Evolutionary conservation across 2,888 invertebrate genomes (phyloP).

Genomic region (Vanessa cardui): DNA sequence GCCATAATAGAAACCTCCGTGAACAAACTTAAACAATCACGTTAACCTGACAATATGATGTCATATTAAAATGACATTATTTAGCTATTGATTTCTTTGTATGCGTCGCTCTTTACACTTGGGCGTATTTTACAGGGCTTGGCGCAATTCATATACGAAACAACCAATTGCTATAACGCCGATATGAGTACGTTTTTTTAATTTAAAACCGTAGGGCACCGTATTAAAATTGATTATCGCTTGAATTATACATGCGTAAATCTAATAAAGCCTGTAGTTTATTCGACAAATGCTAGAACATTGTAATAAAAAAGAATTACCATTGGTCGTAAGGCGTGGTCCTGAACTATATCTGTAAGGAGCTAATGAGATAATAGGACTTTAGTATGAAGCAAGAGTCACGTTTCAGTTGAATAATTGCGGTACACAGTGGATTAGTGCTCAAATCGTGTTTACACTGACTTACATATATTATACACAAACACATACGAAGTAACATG

Average conservation of each 20-base stretch:
- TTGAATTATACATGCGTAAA: slow-evolving; percentile 25
- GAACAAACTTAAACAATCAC: slow-evolving; percentile 5
- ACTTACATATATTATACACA: slow-evolving; percentile 13
- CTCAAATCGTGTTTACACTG: slow-evolving; percentile 58
- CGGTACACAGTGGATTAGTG: slow-evolving; percentile 60
- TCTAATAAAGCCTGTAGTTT: slow-evolving; percentile 29
- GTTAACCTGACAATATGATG: not conserved
- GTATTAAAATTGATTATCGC: slow-evolving; percentile 40
- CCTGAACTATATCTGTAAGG: slow-evolving; percentile 34
- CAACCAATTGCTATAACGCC: slow-evolving; percentile 33
- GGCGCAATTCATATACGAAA: slow-evolving; percentile 38
- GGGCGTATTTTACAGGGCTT: slow-evolving; percentile 36
- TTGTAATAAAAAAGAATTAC: slow-evolving; percentile 36
- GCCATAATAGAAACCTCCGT: slow-evolving; percentile 28
- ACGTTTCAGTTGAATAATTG: slow-evolving; percentile 63
- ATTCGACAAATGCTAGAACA: slow-evolving; percentile 35
- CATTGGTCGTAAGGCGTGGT: slow-evolving; percentile 53
- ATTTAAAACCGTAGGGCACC: slow-evolving; percentile 38
- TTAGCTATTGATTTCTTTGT: slow-evolving; percentile 23
- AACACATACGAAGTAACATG: not conserved
- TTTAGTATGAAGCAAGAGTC: slow-evolving; percentile 44
- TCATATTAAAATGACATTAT: slow-evolving; percentile 15
- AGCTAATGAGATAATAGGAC: slow-evolving; percentile 43
- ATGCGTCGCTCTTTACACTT: slow-evolving; percentile 40
- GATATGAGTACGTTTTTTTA: slow-evolving; percentile 35